Evolutionary conservation across 2,888 invertebrate species (phyloP).

Genomic region (Branchellion lobata): DNA sequence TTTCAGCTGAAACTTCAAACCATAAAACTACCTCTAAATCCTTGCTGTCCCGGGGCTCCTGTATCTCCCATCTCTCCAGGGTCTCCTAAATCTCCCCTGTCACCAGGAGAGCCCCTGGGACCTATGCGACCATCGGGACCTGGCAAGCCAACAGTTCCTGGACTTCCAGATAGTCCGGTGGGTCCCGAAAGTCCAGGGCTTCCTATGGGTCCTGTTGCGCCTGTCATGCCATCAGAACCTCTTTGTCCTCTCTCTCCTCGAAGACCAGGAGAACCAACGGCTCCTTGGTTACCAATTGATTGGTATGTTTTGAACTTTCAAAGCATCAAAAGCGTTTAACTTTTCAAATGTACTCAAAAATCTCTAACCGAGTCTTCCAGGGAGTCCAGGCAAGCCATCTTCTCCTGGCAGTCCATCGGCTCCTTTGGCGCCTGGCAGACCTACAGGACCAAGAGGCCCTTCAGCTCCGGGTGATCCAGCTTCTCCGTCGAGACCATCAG

Average conservation of each 20-base stretch:
- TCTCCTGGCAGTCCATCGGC: not conserved
- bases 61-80: conserved; percentile 4
- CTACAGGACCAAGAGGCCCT: conserved; percentile 41
- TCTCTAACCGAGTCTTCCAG: not conserved
- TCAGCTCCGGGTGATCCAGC: conserved; percentile 40
- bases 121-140: not conserved
- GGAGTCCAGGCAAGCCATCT: not conserved
- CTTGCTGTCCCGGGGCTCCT: conserved; percentile 17
- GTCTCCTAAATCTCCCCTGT: not conserved
- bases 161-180: not conserved
- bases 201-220: conserved; percentile 22
- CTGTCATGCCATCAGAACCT: not conserved
- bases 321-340: too few species aligned
- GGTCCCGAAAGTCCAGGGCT: conserved; percentile 3
- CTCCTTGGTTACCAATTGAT: too few species aligned
- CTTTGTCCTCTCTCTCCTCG: not conserved
- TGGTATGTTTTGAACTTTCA: too few species aligned
- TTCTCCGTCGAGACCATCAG: conserved; percentile 37
- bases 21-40: not conserved
- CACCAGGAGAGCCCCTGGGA: conserved; percentile 2
- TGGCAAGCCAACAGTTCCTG: conserved; percentile 9
- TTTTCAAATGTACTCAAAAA: too few species aligned
- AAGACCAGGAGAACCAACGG: not conserved
- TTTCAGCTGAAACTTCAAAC: too few species aligned
- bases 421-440: conserved; percentile 44